These are phyloP conservation scores for Molossus molossus DNA, from an alignment of 2,797 vertebrate genomes.

Conservation along the genomic window DNA sequence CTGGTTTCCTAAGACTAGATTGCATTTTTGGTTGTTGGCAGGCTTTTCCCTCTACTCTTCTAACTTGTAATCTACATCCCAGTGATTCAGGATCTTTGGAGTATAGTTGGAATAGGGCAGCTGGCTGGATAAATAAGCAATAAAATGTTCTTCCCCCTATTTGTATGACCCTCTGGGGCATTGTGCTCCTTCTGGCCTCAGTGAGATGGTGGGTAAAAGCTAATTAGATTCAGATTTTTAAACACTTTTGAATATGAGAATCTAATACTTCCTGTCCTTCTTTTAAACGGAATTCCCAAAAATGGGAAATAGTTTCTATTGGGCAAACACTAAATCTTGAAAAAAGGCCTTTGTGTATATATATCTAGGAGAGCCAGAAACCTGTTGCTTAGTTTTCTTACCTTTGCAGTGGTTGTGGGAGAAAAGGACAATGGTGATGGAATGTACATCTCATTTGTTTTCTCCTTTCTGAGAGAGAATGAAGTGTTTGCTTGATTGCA, in stretches of 20 bases:
- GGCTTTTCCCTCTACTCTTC: conserved; percentile 15
- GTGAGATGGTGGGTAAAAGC: conserved; percentile 44
- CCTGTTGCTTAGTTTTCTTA: conserved; percentile 54
- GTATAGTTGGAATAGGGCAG: conserved; percentile 30
- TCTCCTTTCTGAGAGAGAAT: conserved; percentile 61
- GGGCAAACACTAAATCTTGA: conserved; percentile 20
- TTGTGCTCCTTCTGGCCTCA: conserved; percentile 40
- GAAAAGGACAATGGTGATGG: conserved; percentile 12
- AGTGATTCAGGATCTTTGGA: conserved; percentile 54
- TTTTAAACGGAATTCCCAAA: conserved; percentile 55
- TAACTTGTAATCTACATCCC: conserved; percentile 6
- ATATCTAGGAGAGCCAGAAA: neutral
- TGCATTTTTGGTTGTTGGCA: conserved; percentile 41
- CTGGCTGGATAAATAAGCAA: conserved; percentile 63
- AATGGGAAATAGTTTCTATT: neutral
- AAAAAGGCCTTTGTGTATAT: neutral
- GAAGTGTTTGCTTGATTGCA: conserved; percentile 85
- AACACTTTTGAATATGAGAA: conserved; percentile 70
- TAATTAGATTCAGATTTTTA: conserved; percentile 74
- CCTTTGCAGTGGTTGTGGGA: neutral
- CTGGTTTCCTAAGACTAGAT: conserved; percentile 2
- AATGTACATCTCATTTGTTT: conserved; percentile 7
- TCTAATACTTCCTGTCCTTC: conserved; percentile 14
- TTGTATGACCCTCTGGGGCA: conserved; percentile 37
- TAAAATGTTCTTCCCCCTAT: conserved; percentile 48